phyloP scores from a whole-genome alignment of 2,113 vertebrate genomes.

The Cochlearius cochlearius region DNA sequence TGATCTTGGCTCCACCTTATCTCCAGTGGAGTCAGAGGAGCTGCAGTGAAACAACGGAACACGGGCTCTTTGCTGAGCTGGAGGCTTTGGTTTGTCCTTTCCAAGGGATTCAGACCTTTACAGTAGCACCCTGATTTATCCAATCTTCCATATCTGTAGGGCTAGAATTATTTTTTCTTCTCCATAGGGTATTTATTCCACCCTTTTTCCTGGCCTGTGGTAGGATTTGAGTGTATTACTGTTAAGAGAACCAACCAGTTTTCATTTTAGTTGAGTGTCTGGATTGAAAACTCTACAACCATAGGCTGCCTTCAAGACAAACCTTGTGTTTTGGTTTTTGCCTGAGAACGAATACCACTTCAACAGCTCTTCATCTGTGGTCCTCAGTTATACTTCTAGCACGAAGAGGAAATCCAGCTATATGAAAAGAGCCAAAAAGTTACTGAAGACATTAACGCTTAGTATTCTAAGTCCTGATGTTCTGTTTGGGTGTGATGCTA shows the following conservation, averaged over 20 bases:
- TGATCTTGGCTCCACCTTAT: background rate
- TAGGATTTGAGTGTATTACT: background rate
- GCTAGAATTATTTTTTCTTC: background rate
- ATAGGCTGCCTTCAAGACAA: background rate
- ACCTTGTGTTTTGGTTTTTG: background rate
- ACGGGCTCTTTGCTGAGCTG: background rate
- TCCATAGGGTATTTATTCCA: background rate
- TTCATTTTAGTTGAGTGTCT: background rate
- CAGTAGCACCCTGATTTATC: background rate
- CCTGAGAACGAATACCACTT: background rate
- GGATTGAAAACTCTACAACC: background rate
- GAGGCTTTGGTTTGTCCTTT: background rate
- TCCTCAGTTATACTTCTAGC: background rate
- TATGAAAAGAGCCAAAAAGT: background rate
- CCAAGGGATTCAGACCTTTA: background rate
- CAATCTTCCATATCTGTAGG: background rate
- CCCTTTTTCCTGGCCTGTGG: background rate
- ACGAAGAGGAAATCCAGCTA: background rate
- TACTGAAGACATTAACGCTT: background rate
- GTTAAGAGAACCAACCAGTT: background rate
- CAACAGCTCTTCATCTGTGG: background rate
- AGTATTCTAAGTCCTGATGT: background rate
- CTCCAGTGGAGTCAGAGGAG: background rate
- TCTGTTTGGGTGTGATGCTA: background rate
- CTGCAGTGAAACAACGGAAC: background rate